These are phyloP conservation scores for Exephanes ischioxanthus DNA, from an alignment of 2,888 invertebrate genomes.

Conservation along the genomic window DNA sequence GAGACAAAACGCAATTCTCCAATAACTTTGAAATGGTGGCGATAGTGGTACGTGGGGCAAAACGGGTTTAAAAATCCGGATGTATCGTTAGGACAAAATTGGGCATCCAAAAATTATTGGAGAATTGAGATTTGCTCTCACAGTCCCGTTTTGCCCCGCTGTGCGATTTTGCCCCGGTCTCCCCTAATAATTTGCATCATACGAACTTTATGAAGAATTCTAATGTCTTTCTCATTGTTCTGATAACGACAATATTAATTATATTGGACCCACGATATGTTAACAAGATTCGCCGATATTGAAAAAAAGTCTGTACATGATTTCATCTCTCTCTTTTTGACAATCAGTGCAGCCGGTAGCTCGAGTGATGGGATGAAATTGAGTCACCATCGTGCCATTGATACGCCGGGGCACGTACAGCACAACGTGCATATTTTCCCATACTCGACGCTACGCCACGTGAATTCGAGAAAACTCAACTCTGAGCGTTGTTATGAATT, in stretches of 20 bases:
- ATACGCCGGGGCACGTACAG: slow-evolving; percentile 23
- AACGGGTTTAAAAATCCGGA: too few species aligned
- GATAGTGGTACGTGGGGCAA: too few species aligned
- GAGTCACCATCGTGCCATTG: slow-evolving; percentile 31
- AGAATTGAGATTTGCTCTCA: too few species aligned
- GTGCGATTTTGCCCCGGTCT: too few species aligned
- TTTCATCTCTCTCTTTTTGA: too few species aligned
- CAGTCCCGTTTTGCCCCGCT: too few species aligned
- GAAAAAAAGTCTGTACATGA: neutral
- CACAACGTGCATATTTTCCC: slow-evolving; percentile 17
- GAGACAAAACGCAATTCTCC: too few species aligned
- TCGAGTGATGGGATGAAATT: slow-evolving; percentile 20
- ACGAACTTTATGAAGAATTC: neutral
- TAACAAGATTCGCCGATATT: neutral
- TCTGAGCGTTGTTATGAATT: slow-evolving; percentile 32
- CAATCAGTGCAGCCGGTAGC: slow-evolving; percentile 2
- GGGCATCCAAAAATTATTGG: too few species aligned
- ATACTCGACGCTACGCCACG: neutral
- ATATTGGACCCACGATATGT: neutral
- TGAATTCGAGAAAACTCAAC: slow-evolving; percentile 17
- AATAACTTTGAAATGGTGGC: too few species aligned
- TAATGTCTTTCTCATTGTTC: neutral
- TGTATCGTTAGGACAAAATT: too few species aligned
- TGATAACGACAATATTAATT: neutral
- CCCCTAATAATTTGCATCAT: neutral